Evolutionary conservation across 2,113 vertebrate genomes (phyloP).

Genomic region (Odontesthes bonariensis): DNA sequence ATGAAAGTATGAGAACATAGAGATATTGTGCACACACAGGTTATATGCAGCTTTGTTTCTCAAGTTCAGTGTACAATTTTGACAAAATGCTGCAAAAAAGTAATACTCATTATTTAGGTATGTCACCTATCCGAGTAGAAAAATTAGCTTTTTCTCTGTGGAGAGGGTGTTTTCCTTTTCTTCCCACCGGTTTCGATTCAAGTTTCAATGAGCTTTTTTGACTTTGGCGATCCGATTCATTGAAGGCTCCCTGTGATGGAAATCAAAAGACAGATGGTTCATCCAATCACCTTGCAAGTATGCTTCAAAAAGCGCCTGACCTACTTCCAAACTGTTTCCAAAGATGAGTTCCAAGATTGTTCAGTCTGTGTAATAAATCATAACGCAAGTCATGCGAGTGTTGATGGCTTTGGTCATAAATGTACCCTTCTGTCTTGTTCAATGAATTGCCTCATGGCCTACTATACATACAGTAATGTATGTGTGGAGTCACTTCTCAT

Average conservation of each 20-base stretch:
- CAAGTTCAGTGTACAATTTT: not conserved
- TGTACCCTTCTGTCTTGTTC: not conserved
- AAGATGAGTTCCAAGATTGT: not conserved
- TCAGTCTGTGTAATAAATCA: not conserved
- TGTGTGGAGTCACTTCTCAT: conserved; percentile 6
- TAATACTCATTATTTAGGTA: too few relatives aligned
- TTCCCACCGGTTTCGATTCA: too few relatives aligned
- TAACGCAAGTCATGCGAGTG: not conserved
- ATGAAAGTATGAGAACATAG: too few relatives aligned
- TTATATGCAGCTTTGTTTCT: not conserved
- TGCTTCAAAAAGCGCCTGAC: too few relatives aligned
- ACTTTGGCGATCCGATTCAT: too few relatives aligned
- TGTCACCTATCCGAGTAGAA: too few relatives aligned
- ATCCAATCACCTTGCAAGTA: not conserved
- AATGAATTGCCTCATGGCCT: not conserved
- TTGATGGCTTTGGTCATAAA: conserved; percentile 13
- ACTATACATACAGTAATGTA: not conserved
- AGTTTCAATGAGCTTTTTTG: too few relatives aligned
- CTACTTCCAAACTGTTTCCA: not conserved
- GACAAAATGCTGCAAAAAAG: not conserved
- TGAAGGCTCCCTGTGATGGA: not conserved
- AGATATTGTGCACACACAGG: not conserved
- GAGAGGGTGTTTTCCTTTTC: too few relatives aligned
- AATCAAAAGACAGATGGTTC: not conserved
- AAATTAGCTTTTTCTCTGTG: too few relatives aligned